Evolutionary conservation across 2,113 vertebrate genomes (phyloP).

Genomic region (Thamnaconus septentrionalis): DNA sequence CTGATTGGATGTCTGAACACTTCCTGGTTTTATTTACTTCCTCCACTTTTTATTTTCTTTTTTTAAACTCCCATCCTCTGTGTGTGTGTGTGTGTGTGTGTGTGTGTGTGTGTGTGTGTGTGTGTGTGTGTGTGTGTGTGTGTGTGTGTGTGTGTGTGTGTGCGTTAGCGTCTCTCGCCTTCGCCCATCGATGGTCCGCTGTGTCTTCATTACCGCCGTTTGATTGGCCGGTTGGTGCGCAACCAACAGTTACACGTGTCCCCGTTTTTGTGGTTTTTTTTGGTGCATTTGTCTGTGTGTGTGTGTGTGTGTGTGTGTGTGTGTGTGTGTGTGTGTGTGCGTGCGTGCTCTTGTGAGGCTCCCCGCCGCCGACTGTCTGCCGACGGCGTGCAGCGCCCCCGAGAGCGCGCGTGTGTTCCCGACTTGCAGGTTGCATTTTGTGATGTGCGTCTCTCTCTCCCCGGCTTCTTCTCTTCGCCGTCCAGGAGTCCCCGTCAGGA

Average conservation of each 20-base stretch:
- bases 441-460: constrained; percentile 49
- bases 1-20: too few relatives aligned
- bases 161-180: too few relatives aligned
- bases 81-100: too few relatives aligned
- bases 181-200: too few relatives aligned
- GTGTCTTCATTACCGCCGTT: too few relatives aligned
- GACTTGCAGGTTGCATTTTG: constrained; percentile 44
- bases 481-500: constrained; percentile 72
- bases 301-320: constrained; percentile 12
- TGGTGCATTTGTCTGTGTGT: constrained; percentile 22
- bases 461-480: constrained; percentile 51
- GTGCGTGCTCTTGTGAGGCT: constrained; percentile 18
- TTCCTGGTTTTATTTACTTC: too few relatives aligned
- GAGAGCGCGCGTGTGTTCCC: constrained; percentile 45
- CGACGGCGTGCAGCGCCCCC: constrained; percentile 24
- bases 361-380: constrained; percentile 33
- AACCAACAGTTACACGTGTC: background rate
- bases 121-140: too few relatives aligned
- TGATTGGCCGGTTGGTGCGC: too few relatives aligned
- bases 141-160: too few relatives aligned
- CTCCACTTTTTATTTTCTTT: too few relatives aligned
- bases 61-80: too few relatives aligned
- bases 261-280: constrained; percentile 36
- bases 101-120: too few relatives aligned
- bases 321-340: constrained; percentile 22